Evolutionary conservation across 2,113 vertebrate genomes (phyloP).

Genomic region (Scomber scombrus): DNA sequence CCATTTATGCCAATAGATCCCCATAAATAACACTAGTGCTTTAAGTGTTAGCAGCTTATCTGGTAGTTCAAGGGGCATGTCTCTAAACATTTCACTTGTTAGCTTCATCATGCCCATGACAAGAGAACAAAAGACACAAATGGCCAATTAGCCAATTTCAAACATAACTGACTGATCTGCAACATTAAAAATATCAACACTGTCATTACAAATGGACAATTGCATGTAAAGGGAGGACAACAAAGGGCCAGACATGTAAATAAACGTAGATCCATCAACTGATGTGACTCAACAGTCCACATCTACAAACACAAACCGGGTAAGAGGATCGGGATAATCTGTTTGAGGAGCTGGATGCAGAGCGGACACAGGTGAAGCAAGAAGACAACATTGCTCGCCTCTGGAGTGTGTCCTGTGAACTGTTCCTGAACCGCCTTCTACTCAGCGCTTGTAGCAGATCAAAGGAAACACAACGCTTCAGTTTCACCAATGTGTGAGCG

Average conservation of each 20-base stretch:
- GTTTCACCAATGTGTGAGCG: constrained; percentile 50
- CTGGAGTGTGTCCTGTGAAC: constrained; percentile 77
- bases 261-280: constrained; percentile 57
- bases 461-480: constrained; percentile 58
- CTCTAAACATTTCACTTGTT: constrained; percentile 19
- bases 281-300: constrained; percentile 58
- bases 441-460: constrained; percentile 57
- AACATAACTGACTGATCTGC: constrained; percentile 32
- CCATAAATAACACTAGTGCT: no score
- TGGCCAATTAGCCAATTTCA: constrained; percentile 36
- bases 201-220: constrained; percentile 53
- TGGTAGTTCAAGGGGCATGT: constrained; percentile 8
- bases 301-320: constrained; percentile 60
- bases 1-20: no score
- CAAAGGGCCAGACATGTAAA: constrained; percentile 61
- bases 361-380: constrained; percentile 70
- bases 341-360: constrained; percentile 42
- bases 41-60: constrained; percentile 13
- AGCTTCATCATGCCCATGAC: constrained; percentile 11
- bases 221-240: constrained; percentile 43
- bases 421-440: constrained; percentile 74
- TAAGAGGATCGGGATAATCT: constrained; percentile 49
- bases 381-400: constrained; percentile 64
- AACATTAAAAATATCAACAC: constrained; percentile 42
- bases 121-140: constrained; percentile 45